These are phyloP conservation scores for Chouioia cunea DNA, from an alignment of 2,888 invertebrate genomes.

Conservation along the genomic window DNA sequence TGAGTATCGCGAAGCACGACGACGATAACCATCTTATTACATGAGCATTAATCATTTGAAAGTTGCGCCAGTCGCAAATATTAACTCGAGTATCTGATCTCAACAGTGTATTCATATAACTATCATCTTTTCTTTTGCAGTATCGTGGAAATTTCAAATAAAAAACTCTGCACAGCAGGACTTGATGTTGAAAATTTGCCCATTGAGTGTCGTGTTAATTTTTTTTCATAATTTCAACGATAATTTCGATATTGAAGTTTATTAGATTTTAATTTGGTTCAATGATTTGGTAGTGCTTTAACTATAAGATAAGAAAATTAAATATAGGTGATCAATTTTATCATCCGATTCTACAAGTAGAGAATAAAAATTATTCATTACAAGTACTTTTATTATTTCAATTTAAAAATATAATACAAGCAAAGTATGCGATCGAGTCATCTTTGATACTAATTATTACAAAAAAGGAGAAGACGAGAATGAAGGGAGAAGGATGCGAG, in stretches of 20 bases:
- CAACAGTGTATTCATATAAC: conserved; percentile 8
- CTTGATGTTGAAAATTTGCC: too few relatives aligned
- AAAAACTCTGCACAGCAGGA: too few relatives aligned
- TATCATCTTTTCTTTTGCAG: conserved; percentile 7
- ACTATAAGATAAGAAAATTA: too few relatives aligned
- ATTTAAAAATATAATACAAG: neutral
- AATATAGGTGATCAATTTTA: too few relatives aligned
- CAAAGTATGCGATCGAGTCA: conserved; percentile 10
- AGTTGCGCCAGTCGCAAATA: conserved; percentile 40
- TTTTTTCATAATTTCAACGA: too few relatives aligned
- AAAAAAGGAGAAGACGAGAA: conserved; percentile 35
- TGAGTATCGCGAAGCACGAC: conserved; percentile 44
- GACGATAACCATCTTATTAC: conserved; percentile 49
- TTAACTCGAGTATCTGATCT: conserved; percentile 39
- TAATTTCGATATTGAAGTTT: too few relatives aligned
- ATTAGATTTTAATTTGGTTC: too few relatives aligned
- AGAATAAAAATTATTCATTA: too few relatives aligned
- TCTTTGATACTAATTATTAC: conserved; percentile 44
- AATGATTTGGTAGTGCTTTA: too few relatives aligned
- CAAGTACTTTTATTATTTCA: too few relatives aligned
- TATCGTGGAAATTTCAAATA: neutral
- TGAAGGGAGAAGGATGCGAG: conserved; percentile 41
- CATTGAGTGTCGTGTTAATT: too few relatives aligned
- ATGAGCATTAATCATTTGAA: conserved; percentile 45
- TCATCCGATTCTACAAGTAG: too few relatives aligned